These are phyloP conservation scores for Leptinotarsa undecemlineata DNA, from an alignment of 1,140 invertebrate genomes.

Conservation along the genomic window DNA sequence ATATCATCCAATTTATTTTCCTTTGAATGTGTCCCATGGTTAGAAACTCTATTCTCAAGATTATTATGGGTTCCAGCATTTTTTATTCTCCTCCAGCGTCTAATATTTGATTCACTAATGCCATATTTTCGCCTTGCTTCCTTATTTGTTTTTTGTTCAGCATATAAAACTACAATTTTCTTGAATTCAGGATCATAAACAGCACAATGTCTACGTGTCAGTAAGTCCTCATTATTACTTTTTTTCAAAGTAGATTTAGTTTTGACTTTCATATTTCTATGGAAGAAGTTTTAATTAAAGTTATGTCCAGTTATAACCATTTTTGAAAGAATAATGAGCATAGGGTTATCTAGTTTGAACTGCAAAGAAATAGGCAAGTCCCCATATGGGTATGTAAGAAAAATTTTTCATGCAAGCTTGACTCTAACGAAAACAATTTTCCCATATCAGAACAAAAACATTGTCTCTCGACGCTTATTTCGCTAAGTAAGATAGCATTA, in stretches of 20 bases:
- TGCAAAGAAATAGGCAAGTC: no score
- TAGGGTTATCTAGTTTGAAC: no score
- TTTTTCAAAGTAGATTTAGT: background rate
- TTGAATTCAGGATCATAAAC: conserved; percentile 46
- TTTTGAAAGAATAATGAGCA: background rate
- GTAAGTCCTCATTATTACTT: conserved; percentile 3
- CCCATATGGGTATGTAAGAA: no score
- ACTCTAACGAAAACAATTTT: no score
- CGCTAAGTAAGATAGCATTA: no score
- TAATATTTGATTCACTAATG: conserved; percentile 44
- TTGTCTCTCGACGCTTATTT: no score
- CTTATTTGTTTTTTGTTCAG: conserved; percentile 43
- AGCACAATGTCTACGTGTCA: conserved; percentile 12
- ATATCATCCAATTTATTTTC: conserved; percentile 10
- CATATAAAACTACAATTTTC: conserved; percentile 45
- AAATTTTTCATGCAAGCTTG: no score
- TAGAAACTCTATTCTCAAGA: conserved; percentile 34
- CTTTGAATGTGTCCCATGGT: background rate
- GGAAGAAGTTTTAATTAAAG: background rate
- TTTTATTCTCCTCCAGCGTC: conserved; percentile 41
- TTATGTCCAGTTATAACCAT: background rate
- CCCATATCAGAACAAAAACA: no score
- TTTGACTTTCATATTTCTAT: background rate
- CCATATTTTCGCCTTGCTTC: conserved; percentile 44
- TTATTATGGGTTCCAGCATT: conserved; percentile 28